Evolutionary conservation across 1,140 invertebrate genomes (phyloP).

Genomic region (Drosophila kanapiae): DNA sequence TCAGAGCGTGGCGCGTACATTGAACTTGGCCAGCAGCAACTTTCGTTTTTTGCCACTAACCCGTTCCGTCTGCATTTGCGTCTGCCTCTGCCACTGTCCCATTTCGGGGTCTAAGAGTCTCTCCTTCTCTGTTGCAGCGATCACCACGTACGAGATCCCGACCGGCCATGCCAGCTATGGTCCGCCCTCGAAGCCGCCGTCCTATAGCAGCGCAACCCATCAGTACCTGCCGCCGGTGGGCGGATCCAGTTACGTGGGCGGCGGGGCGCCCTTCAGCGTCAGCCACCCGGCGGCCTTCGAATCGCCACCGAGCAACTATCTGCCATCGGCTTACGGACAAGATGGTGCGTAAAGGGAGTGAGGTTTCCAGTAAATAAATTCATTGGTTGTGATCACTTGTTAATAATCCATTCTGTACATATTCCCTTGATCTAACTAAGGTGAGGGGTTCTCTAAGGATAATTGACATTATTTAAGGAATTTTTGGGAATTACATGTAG

Average conservation of each 20-base stretch:
- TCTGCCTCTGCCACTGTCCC: conserved; percentile 38
- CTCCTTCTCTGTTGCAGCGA: conserved; percentile 62
- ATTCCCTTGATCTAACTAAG: conserved; percentile 7
- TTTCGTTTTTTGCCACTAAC: conserved; percentile 74
- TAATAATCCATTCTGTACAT: conserved; percentile 34
- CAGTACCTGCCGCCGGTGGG: conserved; percentile 78
- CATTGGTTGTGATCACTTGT: not conserved
- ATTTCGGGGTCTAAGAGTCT: conserved; percentile 47
- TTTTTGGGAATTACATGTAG: no score
- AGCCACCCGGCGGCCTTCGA: conserved; percentile 79
- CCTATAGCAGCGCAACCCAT: conserved; percentile 80
- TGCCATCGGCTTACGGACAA: conserved; percentile 81
- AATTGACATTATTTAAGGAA: no score
- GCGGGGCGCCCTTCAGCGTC: conserved; percentile 73
- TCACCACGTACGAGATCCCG: conserved; percentile 83
- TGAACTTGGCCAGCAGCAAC: conserved; percentile 66
- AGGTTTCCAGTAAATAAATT: not conserved
- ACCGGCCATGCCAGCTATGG: conserved; percentile 77
- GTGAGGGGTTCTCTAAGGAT: not conserved
- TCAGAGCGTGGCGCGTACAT: conserved; percentile 50
- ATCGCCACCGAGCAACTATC: conserved; percentile 76
- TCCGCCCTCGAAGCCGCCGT: conserved; percentile 80
- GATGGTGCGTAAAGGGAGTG: conserved; percentile 75
- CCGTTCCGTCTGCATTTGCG: conserved; percentile 49
- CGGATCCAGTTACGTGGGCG: conserved; percentile 59